These are phyloP conservation scores for Chanos chanos DNA, from an alignment of 2,797 vertebrate species.

Conservation along the genomic window DNA sequence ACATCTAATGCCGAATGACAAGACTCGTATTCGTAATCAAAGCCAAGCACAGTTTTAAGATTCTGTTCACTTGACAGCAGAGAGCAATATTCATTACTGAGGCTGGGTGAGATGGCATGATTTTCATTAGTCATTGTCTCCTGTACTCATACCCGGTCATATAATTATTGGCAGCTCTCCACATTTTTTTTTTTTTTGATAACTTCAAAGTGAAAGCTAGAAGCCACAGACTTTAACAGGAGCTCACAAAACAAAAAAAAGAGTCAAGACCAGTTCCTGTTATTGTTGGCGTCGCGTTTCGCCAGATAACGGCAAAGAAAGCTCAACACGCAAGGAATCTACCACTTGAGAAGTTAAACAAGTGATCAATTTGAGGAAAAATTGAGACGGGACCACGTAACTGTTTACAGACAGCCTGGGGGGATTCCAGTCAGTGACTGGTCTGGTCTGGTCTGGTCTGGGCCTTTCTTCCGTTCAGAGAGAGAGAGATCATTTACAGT, in stretches of 20 bases:
- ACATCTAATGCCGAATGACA: no score
- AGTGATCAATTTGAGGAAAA: slow-evolving; percentile 40
- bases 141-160: slow-evolving; percentile 55
- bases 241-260: slow-evolving; percentile 34
- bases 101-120: slow-evolving; percentile 52
- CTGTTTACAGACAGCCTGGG: slow-evolving; percentile 35
- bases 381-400: slow-evolving; percentile 22
- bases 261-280: slow-evolving; percentile 56
- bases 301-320: slow-evolving; percentile 36
- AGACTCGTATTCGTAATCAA: no score
- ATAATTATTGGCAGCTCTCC: slow-evolving; percentile 71
- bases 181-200: slow-evolving; percentile 62
- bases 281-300: slow-evolving; percentile 55
- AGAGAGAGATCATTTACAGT: not conserved
- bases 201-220: slow-evolving; percentile 69
- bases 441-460: not conserved
- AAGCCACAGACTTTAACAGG: slow-evolving; percentile 64
- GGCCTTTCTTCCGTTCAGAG: not conserved
- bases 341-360: slow-evolving; percentile 41
- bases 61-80: slow-evolving; percentile 53
- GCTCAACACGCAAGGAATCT: slow-evolving; percentile 29
- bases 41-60: no score
- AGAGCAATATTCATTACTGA: slow-evolving; percentile 56
- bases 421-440: not conserved
- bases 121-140: slow-evolving; percentile 63